Evolutionary conservation across 1,140 invertebrate genomes (phyloP).

Genomic region (Ylistrum balloti): DNA sequence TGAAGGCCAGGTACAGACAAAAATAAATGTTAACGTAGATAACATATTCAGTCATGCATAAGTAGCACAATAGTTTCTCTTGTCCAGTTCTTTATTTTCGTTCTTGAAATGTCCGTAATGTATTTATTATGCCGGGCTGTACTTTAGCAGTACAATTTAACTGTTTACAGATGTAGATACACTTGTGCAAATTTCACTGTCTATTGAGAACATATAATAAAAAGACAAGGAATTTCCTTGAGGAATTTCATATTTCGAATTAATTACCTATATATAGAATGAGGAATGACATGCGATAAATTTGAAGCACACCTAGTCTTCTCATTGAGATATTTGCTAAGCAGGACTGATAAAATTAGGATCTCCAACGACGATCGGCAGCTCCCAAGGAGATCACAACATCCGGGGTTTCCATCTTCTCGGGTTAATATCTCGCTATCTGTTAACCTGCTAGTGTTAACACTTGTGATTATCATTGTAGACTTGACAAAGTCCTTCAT

Average conservation of each 20-base stretch:
- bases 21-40: no score
- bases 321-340: background rate
- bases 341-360: background rate
- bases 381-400: background rate
- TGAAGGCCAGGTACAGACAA: no score
- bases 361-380: background rate
- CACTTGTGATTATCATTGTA: background rate
- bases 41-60: no score
- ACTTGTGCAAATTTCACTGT: background rate
- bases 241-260: background rate
- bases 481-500: background rate
- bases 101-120: background rate
- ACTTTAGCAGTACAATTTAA: background rate
- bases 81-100: no score
- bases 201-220: background rate
- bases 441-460: background rate
- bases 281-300: constrained; percentile 4
- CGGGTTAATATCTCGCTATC: background rate
- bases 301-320: background rate
- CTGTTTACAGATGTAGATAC: background rate
- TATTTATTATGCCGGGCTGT: background rate
- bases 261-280: constrained; percentile 12
- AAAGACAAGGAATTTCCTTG: background rate
- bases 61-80: no score
- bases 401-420: background rate